These are phyloP conservation scores for Rhea americana DNA, from an alignment of 2,113 vertebrate species.

Conservation along the genomic window DNA sequence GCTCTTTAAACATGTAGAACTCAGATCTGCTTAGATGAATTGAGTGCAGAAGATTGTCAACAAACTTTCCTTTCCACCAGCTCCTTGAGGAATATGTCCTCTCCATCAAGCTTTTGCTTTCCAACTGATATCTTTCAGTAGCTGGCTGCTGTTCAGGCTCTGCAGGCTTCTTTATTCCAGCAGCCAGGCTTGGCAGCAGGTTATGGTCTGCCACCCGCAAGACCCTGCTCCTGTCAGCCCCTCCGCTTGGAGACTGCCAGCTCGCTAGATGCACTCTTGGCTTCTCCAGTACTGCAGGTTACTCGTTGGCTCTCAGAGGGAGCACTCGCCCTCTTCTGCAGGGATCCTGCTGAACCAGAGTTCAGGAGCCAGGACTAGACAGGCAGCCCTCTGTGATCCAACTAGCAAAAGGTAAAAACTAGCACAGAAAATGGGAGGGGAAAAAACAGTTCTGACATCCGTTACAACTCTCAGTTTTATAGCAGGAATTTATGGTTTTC, in stretches of 20 bases:
- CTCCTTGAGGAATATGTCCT: background rate
- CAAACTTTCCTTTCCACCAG: background rate
- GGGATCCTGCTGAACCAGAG: background rate
- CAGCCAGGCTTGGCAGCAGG: background rate
- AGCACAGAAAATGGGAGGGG: background rate
- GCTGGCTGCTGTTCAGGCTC: background rate
- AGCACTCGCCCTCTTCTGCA: background rate
- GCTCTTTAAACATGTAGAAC: background rate
- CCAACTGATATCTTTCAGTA: background rate
- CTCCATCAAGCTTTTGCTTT: background rate
- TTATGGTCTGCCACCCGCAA: fast-evolving
- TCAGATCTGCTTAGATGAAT: background rate
- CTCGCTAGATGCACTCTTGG: background rate
- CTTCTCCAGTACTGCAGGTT: background rate
- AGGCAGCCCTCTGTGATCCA: background rate
- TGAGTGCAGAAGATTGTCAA: background rate
- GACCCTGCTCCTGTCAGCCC: background rate
- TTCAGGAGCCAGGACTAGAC: background rate
- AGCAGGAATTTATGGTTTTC: background rate
- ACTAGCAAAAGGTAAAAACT: background rate
- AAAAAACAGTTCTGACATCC: background rate
- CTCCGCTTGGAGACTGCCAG: background rate
- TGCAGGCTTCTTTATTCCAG: background rate
- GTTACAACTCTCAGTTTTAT: background rate
- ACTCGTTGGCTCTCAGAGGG: background rate